Evolutionary conservation across 2,797 vertebrate genomes (phyloP), one percentile per base, ranked within the genome.

Genomic region (Mus minutoides): DNA sequence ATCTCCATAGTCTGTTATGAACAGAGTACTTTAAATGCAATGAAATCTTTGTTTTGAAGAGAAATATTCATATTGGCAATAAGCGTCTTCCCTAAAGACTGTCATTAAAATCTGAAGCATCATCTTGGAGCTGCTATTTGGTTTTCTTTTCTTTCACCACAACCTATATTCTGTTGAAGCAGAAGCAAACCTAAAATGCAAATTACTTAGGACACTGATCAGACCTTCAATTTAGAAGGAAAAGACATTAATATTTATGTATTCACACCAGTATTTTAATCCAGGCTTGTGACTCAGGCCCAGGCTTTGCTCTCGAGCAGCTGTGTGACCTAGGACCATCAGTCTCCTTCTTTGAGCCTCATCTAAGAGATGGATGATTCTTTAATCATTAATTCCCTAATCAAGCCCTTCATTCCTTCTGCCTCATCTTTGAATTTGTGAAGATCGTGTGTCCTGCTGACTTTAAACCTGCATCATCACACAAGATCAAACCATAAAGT

Each of bases 401-500:
- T 49, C 49, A 49, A 49, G 49, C 93, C 95, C 94, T 92, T 94
- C 92, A 82, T 79, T 40, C 86, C 92, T 92, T 78, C 67, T 19
- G 11, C 26, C 62, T 80, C 91, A 40, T 71, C 76, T 96, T 77
- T 80, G 78, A 90, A 84, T 94, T 64, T 92, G 0, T 89, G 73
- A 96, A 96, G 78, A 71, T 83, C 88, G 26, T 87, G 96, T 87
- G 90, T 94, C 95, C 94, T 94, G 75, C 88, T 96, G 92, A 96
- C 94, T 92, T 86, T 80, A 87, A 94, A 67, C 29, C 75, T 40
- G 29, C 83, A 89, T 77, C 86, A 37, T 92, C 71, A 22, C 52
- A 77, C 40, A 87, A 94, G 93, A 97, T 95, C 95, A 97, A 97
- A 97, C 80, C 94, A 62, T 88, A 91, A 87, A 78, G 82, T 94